phyloP scores from a whole-genome alignment of 1,140 invertebrate species.

The Macrobrachium rosenbergii region DNA sequence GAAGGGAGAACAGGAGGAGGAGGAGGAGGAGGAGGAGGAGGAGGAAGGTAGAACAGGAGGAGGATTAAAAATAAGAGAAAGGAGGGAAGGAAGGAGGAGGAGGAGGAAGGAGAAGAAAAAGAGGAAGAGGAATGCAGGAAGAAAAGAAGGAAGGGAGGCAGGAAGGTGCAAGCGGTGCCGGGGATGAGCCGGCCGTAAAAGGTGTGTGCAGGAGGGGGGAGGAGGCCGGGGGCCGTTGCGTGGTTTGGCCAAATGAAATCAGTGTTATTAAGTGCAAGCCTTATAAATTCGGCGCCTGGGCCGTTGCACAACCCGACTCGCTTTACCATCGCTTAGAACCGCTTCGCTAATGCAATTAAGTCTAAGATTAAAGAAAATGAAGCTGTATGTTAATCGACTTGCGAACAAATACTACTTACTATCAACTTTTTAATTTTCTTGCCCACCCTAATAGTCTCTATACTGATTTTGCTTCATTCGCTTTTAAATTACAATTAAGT shows the following conservation, averaged over 20 bases:
- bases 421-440: no score
- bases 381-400: slow-evolving; percentile 53
- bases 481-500: no score
- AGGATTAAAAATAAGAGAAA: no score
- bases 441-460: no score
- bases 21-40: background rate
- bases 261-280: slow-evolving; percentile 48
- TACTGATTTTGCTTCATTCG: no score
- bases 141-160: slow-evolving; percentile 11
- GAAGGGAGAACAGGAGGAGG: background rate
- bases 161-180: slow-evolving; percentile 9
- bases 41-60: background rate
- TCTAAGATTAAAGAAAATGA: slow-evolving; percentile 59
- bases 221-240: background rate
- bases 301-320: slow-evolving; percentile 30
- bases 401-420: background rate
- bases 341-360: slow-evolving; percentile 58
- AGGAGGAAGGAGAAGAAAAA: slow-evolving; percentile 37
- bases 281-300: slow-evolving; percentile 38
- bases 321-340: no score
- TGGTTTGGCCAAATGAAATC: slow-evolving; percentile 14
- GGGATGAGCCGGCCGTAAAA: background rate
- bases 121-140: slow-evolving; percentile 17
- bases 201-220: no score
- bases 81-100: background rate